These are phyloP conservation scores for Microcebus lehilahytsara DNA, from an alignment of 2,113 vertebrate species.

Conservation along the genomic window DNA sequence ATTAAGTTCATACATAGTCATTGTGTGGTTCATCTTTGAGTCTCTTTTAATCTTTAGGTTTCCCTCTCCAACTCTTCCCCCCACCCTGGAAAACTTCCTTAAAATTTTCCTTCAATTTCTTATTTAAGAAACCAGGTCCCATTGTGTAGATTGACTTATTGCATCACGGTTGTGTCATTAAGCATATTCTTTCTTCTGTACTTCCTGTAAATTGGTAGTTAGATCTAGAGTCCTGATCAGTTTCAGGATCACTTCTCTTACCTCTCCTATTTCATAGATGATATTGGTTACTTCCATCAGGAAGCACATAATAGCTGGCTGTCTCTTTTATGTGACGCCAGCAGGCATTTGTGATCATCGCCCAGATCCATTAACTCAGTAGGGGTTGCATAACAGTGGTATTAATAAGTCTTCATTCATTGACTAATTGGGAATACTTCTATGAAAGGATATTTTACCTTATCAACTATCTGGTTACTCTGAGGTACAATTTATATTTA, in stretches of 20 bases:
- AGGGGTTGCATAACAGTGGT: neutral
- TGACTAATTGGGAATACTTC: neutral
- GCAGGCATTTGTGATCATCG: neutral
- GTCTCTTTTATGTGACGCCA: neutral
- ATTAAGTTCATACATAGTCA: neutral
- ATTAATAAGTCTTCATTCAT: neutral
- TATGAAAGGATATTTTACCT: neutral
- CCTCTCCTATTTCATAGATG: neutral
- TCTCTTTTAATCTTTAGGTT: neutral
- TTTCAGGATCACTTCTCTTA: neutral
- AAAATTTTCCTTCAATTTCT: neutral
- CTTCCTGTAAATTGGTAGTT: neutral
- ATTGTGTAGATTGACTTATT: neutral
- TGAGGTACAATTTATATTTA: neutral
- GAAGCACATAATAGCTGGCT: neutral
- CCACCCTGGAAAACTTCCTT: neutral
- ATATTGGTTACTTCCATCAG: neutral
- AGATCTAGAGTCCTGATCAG: neutral
- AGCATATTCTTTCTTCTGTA: neutral
- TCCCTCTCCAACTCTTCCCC: neutral
- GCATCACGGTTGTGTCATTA: neutral
- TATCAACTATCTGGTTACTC: conserved; percentile 12
- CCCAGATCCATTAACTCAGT: neutral
- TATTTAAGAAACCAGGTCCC: neutral
- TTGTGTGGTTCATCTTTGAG: neutral